A percentile compares a stretch with the other conserved stretches of the same genome.
phyloP scores from a whole-genome alignment of 2,888 invertebrate genomes.

The Cephus sareptanus region DNA sequence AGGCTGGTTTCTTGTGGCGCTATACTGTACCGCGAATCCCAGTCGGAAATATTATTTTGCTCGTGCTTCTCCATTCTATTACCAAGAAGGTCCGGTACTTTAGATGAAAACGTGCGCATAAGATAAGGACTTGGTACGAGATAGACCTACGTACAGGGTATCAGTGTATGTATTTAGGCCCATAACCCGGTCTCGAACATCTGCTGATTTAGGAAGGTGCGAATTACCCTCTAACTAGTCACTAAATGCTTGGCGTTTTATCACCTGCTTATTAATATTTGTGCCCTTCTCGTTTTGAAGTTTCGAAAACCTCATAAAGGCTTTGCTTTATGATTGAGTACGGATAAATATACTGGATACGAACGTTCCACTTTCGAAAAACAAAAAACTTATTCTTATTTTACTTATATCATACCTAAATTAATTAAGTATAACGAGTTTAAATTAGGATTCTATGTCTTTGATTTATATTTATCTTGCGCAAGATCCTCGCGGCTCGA shows the following conservation, averaged over 20 bases:
- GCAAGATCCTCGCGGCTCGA: neutral
- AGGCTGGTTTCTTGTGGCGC: neutral
- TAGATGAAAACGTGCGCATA: constrained; percentile 20
- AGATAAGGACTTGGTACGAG: constrained; percentile 9
- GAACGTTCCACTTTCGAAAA: neutral
- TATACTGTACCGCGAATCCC: neutral
- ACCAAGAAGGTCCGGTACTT: constrained; percentile 16
- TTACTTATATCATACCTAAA: neutral
- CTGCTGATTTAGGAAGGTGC: constrained; percentile 32
- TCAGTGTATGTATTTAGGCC: neutral
- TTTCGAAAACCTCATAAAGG: neutral
- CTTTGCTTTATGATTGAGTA: neutral
- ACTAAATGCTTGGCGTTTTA: constrained; percentile 23
- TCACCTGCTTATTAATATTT: constrained; percentile 23
- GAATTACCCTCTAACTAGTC: constrained; percentile 29
- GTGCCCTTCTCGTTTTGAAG: neutral
- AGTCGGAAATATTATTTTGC: neutral
- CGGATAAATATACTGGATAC: neutral
- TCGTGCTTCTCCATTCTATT: constrained; percentile 7
- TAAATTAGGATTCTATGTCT: neutral
- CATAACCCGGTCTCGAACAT: neutral
- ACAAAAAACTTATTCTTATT: neutral
- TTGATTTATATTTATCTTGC: neutral
- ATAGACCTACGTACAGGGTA: constrained; percentile 7
- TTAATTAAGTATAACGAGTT: neutral